phyloP scores from a whole-genome alignment of 1,140 invertebrate species.

The Leptinotarsa undecemlineata region DNA sequence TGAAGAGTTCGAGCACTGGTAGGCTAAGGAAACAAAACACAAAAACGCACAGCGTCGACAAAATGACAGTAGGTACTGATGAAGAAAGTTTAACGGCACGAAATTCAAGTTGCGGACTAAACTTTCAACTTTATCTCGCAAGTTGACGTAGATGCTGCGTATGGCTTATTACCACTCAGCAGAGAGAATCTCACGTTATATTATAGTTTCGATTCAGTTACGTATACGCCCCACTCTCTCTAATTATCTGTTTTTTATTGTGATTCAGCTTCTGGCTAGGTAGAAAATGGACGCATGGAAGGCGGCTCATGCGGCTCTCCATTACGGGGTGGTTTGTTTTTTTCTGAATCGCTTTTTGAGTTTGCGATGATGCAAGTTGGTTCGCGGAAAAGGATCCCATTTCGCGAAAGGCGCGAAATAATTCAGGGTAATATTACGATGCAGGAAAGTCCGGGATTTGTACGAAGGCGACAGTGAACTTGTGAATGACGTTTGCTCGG shows the following conservation, averaged over 20 bases:
- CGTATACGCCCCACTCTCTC: slow-evolving; percentile 11
- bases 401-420: too few species aligned
- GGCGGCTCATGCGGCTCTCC: too few species aligned
- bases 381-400: too few species aligned
- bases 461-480: too few species aligned
- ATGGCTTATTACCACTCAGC: slow-evolving; percentile 16
- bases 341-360: too few species aligned
- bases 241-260: slow-evolving; percentile 20
- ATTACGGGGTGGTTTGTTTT: too few species aligned
- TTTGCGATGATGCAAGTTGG: too few species aligned
- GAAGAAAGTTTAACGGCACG: not conserved
- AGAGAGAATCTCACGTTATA: slow-evolving; percentile 18
- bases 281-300: not conserved
- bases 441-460: too few species aligned
- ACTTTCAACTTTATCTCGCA: slow-evolving; percentile 14
- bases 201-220: slow-evolving; percentile 14
- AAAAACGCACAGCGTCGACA: not conserved
- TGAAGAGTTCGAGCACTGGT: not conserved
- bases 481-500: too few species aligned
- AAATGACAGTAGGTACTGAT: not conserved
- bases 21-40: not conserved
- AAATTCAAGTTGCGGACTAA: not conserved
- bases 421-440: too few species aligned
- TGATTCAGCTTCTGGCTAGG: not conserved
- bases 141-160: slow-evolving; percentile 20